Base-by-base conservation (phyloP, 2,888 invertebrate species). In the Cheiracanthium punctorium region DNA sequence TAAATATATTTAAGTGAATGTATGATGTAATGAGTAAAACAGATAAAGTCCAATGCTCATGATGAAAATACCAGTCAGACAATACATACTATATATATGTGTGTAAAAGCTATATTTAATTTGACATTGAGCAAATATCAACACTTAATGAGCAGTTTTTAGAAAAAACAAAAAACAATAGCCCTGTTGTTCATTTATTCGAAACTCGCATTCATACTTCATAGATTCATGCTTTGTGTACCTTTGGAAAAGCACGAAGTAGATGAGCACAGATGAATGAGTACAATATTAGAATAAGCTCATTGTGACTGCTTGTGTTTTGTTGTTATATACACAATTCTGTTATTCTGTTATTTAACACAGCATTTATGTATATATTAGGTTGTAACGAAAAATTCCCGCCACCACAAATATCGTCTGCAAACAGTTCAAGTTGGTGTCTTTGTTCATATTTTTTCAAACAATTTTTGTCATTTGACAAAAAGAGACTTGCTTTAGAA, bases 81-180 rank as follows among this genome's bases (percentile, higher is more conserved):
- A 58, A n/a, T 24, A 58, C 58, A 58, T 24, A 58, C 1, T 24
- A 58, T 24, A 58, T 2, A 48, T n/a, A n/a, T 37, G 10, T 10
- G 10, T 37, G 10, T 7, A 24, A 58, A 58, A 58, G 58, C 58
- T 58, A 58, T 24, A 20, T 5, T 24, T 58, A 24, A 58, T 58
- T 24, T 58, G 48, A n/a, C 48, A 48, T 48, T 48, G 58, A 58
- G 58, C 58, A 58, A 24, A 58, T 58, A 58, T 58, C 24, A 24
- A 24, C 24, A 24, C 24, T 17, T 24, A 20, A 24, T 58, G 58
- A 58, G 58, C 58, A n/a, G 24, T 58, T 58, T 58, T 24, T 20
- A 1, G 1, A 58, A 1, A 24, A 24, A 4, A n/a, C n/a, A n/a
- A n/a, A n/a, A n/a, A n/a, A n/a, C n/a, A 24, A 17, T 17, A 17